Conservation (phyloP, 2,797 vertebrate genomes). For the Champsocephalus gunnari region DNA sequence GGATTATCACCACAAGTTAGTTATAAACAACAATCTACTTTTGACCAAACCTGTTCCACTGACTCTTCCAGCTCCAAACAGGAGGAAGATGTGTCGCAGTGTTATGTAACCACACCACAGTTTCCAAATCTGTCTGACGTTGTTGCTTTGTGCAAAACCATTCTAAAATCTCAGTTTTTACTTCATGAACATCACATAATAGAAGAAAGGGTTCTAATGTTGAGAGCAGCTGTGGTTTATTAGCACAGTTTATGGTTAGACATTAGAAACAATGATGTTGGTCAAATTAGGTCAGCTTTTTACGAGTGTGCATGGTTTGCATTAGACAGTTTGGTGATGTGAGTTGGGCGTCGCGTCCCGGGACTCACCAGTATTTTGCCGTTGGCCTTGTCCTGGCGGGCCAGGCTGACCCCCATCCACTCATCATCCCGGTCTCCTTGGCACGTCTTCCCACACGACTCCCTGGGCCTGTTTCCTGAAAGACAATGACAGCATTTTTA, state of each 20-base stretch:
- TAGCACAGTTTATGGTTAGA: conserved; percentile 58
- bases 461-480: conserved; percentile 90
- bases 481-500: conserved; percentile 68
- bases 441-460: conserved; percentile 95
- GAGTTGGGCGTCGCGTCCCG: conserved; percentile 7
- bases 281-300: conserved; percentile 60
- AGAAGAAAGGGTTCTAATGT: conserved; percentile 47
- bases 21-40: conserved; percentile 47
- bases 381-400: conserved; percentile 89
- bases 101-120: conserved; percentile 56
- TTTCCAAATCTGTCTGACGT: conserved; percentile 48
- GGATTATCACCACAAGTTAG: conserved; percentile 54
- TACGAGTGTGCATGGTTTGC: conserved; percentile 54
- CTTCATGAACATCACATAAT: conserved; percentile 30
- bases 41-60: conserved; percentile 49
- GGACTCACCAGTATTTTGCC: conserved; percentile 93
- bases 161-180: background rate
- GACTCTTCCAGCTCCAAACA: conserved; percentile 50
- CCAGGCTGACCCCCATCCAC: conserved; percentile 99
- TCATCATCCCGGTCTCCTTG: conserved; percentile 93
- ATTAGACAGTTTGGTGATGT: conserved; percentile 51
- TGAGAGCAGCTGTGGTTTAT: conserved; percentile 73
- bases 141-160: conserved; percentile 23
- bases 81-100: conserved; percentile 52
- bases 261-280: conserved; percentile 73